Evolutionary conservation across 1,140 invertebrate genomes (phyloP).

Genomic region (Drosophila parvula): DNA sequence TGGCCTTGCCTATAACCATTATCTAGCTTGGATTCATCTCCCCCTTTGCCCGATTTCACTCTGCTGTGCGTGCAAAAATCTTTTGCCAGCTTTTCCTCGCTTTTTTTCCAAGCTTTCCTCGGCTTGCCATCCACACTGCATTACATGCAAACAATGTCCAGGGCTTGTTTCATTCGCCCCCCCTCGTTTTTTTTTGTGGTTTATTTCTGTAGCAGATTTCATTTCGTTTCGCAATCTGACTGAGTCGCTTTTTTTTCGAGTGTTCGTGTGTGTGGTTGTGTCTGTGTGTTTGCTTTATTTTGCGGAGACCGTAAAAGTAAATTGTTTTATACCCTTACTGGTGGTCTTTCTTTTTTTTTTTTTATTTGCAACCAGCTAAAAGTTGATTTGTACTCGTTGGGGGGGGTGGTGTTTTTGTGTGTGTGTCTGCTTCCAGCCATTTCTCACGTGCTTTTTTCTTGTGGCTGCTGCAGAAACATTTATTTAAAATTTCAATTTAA

Average conservation of each 20-base stretch:
- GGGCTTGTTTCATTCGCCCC: constrained; percentile 43
- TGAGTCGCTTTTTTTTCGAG: constrained; percentile 23
- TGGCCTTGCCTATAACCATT: constrained; percentile 41
- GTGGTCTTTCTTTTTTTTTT: constrained; percentile 4
- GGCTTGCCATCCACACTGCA: constrained; percentile 34
- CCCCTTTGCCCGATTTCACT: constrained; percentile 14
- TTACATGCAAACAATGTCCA: constrained; percentile 59
- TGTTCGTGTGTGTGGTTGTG: constrained; percentile 6
- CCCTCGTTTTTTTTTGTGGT: constrained; percentile 50
- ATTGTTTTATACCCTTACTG: constrained; percentile 72
- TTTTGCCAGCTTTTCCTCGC: constrained; percentile 51
- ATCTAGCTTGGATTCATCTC: constrained; percentile 21
- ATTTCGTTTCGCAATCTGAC: constrained; percentile 67
- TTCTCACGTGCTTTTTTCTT: constrained; percentile 65
- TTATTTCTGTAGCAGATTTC: constrained; percentile 75
- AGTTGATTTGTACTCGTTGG: constrained; percentile 48
- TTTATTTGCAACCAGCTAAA: constrained; percentile 36
- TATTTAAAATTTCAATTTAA: constrained; percentile 83
- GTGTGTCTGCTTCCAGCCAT: constrained; percentile 46
- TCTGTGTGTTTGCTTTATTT: constrained; percentile 14
- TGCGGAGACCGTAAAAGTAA: constrained; percentile 59
- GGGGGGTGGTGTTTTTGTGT: constrained; percentile 28
- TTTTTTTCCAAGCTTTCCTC: constrained; percentile 36
- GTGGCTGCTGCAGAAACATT: constrained; percentile 48
- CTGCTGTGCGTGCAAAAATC: constrained; percentile 70